Base-by-base conservation (phyloP, 2,797 vertebrate species). In the Xerus rutilus region DNA sequence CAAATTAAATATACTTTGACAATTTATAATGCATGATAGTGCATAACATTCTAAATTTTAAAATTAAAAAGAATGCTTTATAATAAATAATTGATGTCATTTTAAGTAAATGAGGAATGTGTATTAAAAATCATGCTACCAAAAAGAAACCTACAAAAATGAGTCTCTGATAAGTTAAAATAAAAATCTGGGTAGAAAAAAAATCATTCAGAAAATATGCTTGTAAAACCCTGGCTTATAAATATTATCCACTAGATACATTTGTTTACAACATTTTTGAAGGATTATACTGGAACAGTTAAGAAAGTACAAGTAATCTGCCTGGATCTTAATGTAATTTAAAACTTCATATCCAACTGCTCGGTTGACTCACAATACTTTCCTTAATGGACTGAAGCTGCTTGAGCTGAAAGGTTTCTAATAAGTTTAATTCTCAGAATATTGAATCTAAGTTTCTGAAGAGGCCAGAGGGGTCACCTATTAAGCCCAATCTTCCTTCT, bases 391-490 rank as follows among this genome's bases (percentile, higher is more conserved):
- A 89, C 35, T 62, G 18, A 96, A 73, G 45, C 57, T n/a, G 2
- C 49, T 94, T 74, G 67, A 43, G 47, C 65, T 89, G 70, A 91
- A 97, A 96, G 59, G 67, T 30, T 89, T 64, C 93, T 96, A 82
- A 87, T 94, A 70, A 39, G 45, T 87, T 79, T 86, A 94, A 91
- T 49, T 74, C 74, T 43, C 9, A 92, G 77, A 91, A 21, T 96
- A 76, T 21, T 72, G 32, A 91, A 93, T 96, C 52, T 9, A 83
- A 87, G 84, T 91, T 94, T 77, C 15, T n/a, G 4, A 67, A 74
- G 77, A 43, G 62, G 77, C 65, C 13, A 6, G 1, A 25, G 0
- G 30, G 65, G 77, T 85, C 49, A 73, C 28, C 79, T 11, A n/a
- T 18, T 11, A 23, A 35, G 21, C 15, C 52, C 77, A 32, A 7